Evolutionary conservation across 2,797 vertebrate species (phyloP), one percentile per base, ranked within the genome.

Genomic region (Paedocypris micromegethes): DNA sequence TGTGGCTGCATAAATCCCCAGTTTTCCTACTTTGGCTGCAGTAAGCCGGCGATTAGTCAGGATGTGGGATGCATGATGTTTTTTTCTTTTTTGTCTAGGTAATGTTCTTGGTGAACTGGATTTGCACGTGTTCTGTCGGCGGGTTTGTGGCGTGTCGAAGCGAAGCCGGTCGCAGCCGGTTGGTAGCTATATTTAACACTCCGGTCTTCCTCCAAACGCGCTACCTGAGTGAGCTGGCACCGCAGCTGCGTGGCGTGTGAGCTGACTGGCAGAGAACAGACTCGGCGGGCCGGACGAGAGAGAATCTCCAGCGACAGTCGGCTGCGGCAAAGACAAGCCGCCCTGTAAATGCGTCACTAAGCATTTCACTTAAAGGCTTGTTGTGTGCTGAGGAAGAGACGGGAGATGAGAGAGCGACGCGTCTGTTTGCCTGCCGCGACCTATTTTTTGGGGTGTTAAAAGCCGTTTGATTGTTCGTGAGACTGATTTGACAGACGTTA

Each of bases 321-420:
- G 67, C 57, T 58, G 55, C 3, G 7, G 45, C 3, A 4, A 46
- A 42, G 7, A 40, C 39, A 74, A 60, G 66, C 65, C 68, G 68
- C 77, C 67, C 23, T 72, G 77, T 74, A 72, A 58, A 77, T 69
- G 65, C 81, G 75, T 62, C 78, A 80, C 75, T 84, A 72, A 79
- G 3, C 5, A 42, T 76, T 78, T 48, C 67, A 70, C 73, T 78
- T 76, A 55, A 49, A 55, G 70, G 23, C 58, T 75, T 82, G 81
- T 83, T 85, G 23, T 83, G 80, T 74, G 66, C 54, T 58, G 6
- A 63, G 64, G 58, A 58, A 75, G 74, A 67, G 72, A 72, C 80
- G 72, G 67, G 81, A 75, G 75, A 72, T 59, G 64, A 47, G 64
- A 47, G 59, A 57, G 71, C 75, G 84, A 80, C 78, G 78, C 77